Evolutionary conservation across 2,113 vertebrate genomes (phyloP).

Genomic region (Micronisus gabar): DNA sequence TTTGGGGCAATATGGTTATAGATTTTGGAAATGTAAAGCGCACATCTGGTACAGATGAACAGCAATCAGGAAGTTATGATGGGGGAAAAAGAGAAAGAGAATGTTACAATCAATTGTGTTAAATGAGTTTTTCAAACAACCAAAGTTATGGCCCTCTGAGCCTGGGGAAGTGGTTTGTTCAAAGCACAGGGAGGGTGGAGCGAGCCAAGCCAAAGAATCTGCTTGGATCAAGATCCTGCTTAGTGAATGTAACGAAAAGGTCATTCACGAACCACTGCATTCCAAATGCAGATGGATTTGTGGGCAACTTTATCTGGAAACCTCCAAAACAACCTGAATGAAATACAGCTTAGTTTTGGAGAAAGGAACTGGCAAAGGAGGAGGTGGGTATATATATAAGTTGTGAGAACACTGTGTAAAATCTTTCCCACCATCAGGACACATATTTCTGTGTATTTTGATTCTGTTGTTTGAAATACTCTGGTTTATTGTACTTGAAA

Average conservation of each 20-base stretch:
- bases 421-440: constrained; percentile 5
- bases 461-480: background rate
- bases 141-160: background rate
- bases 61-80: constrained; percentile 28
- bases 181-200: background rate
- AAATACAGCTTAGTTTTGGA: constrained; percentile 37
- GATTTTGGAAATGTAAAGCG: background rate
- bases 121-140: constrained; percentile 50
- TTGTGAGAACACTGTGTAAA: constrained; percentile 4
- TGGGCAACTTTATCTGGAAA: background rate
- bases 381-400: background rate
- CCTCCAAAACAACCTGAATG: constrained; percentile 5
- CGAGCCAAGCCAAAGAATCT: constrained; percentile 6
- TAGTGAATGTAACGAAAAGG: constrained; percentile 20
- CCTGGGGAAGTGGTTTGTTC: constrained; percentile 49
- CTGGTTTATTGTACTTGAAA: constrained; percentile 11
- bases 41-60: constrained; percentile 59
- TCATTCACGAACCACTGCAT: background rate
- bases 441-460: background rate
- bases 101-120: background rate
- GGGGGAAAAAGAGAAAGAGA: background rate
- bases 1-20: background rate
- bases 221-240: constrained; percentile 4
- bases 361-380: background rate
- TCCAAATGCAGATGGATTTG: constrained; percentile 18